phyloP scores from a whole-genome alignment of 1,140 invertebrate species.

The Diachasma alloeum region DNA sequence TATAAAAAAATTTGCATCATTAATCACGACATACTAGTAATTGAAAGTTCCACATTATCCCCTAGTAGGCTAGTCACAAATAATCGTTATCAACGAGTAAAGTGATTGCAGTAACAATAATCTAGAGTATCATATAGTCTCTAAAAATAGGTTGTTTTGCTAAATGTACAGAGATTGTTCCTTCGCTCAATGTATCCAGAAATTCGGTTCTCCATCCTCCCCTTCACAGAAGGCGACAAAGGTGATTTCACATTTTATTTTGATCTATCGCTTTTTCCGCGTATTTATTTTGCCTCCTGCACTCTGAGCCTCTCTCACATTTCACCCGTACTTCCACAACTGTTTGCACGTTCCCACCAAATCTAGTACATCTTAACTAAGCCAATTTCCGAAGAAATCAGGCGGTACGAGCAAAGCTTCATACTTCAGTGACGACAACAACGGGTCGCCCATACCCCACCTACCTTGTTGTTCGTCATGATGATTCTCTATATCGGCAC shows the following conservation, averaged over 20 bases:
- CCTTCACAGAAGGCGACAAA: too few relatives aligned
- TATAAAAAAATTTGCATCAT: background rate
- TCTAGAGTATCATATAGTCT: background rate
- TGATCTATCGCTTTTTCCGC: too few relatives aligned
- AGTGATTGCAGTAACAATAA: too few relatives aligned
- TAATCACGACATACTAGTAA: background rate
- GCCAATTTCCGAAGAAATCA: too few relatives aligned
- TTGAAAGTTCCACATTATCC: background rate
- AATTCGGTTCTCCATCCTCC: background rate
- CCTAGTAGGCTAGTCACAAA: background rate
- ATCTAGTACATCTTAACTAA: too few relatives aligned
- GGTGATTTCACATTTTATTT: too few relatives aligned
- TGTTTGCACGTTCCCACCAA: too few relatives aligned
- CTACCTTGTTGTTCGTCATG: conserved; percentile 53
- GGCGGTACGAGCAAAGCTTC: background rate
- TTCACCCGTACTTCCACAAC: too few relatives aligned
- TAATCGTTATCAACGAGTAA: background rate
- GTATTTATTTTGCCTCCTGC: too few relatives aligned
- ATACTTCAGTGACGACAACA: conserved; percentile 43
- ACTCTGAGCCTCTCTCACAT: too few relatives aligned
- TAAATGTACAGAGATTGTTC: background rate
- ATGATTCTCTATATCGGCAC: conserved; percentile 64
- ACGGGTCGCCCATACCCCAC: conserved; percentile 42
- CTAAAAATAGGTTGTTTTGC: background rate
- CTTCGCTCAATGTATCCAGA: background rate